Evolutionary conservation across 2,888 invertebrate species (phyloP), one percentile per base, ranked within the genome.

Genomic region (Phytoseiulus persimilis): DNA sequence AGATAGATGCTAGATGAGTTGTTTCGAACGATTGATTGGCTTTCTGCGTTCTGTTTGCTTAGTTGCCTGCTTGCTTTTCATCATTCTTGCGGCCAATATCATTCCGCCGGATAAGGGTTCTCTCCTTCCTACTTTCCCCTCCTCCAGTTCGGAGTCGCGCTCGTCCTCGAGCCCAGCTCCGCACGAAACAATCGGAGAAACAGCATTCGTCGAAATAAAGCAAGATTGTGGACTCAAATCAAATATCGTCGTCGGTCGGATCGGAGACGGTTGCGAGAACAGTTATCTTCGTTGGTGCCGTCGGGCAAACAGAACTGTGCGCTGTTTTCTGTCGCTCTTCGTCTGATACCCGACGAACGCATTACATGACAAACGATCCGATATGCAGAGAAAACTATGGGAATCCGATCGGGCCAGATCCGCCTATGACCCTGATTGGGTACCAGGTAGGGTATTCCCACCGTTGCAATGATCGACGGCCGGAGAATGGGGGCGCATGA

Each of bases 21-120:
- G 65, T 65, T 65, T 65, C 65, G 65, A 65, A 65, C 65, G 65
- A 65, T 65, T 65, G 65, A 65, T 65, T 65, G 65, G 65, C 65
- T 65, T 18, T 65, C 65, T 65, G 65, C 65, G 65, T 65, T 65
- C 65, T 65, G 65, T 65, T 65, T 65, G 65, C 18, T 65, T 28
- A 23, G 23, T 28, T 65, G 65, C 65, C 28, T 65, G 65, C 65
- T 18, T 65, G 65, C 23, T 65, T 65, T 65, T 65, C 65, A 65
- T 65, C 18, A 65, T 28, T 65, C 65, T 23, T 6, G 65, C 14
- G 28, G 18, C 65, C 65, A 23, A 14, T 65, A 65, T 65, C 65
- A 65, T 65, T 65, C 11, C 65, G 18, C 18, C 28, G 65, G 5
- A 65, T 65, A 6, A 23, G 65, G 18, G 18, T 18, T 65, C 14